phyloP scores from a whole-genome alignment of 2,888 invertebrate species.

The Agrilus cyanescens region DNA sequence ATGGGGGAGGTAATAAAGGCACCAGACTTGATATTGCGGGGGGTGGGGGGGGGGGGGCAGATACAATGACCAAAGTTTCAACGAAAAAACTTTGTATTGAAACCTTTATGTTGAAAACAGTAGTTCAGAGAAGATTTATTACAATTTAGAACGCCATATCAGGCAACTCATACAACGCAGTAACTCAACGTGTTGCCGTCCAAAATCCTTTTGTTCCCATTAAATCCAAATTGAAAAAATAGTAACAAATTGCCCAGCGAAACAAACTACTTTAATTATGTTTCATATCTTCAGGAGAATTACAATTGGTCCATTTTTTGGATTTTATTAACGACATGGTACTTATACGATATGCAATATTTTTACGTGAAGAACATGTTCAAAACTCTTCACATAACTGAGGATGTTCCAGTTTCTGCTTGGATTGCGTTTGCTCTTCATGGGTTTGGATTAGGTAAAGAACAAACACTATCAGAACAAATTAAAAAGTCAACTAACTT shows the following conservation, averaged over 20 bases:
- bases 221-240: slow-evolving; percentile 5
- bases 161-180: too few relatives aligned
- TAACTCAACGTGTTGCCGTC: too few relatives aligned
- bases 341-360: slow-evolving; percentile 28
- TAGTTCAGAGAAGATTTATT: too few relatives aligned
- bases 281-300: slow-evolving; percentile 14
- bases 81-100: too few relatives aligned
- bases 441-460: slow-evolving; percentile 20
- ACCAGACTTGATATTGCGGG: too few relatives aligned
- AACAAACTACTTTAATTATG: neutral
- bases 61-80: too few relatives aligned
- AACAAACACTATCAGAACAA: neutral
- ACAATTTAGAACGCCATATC: too few relatives aligned
- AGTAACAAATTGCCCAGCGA: too few relatives aligned
- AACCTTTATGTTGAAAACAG: too few relatives aligned
- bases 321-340: slow-evolving; percentile 24
- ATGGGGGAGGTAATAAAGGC: too few relatives aligned
- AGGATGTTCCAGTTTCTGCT: slow-evolving; percentile 18
- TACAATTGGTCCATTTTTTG: slow-evolving; percentile 26
- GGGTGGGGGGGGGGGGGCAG: too few relatives aligned
- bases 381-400: slow-evolving; percentile 17
- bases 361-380: slow-evolving; percentile 22
- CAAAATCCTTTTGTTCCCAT: too few relatives aligned
- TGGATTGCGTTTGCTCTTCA: slow-evolving; percentile 21
- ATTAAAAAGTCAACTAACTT: neutral